phyloP scores from a whole-genome alignment of 2,888 invertebrate genomes.

The Tachina fera region DNA sequence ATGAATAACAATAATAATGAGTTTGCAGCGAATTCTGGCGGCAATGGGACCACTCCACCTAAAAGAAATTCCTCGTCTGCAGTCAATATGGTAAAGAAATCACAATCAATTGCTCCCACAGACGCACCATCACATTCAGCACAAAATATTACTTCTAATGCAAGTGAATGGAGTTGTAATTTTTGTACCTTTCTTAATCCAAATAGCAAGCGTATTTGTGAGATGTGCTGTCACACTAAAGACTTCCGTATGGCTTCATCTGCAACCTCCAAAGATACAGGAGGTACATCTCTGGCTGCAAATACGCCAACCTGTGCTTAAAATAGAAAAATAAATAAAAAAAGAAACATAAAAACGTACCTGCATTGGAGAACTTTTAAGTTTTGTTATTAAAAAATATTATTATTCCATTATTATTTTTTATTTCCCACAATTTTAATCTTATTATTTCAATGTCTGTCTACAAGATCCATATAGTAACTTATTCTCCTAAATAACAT shows the following conservation, averaged over 20 bases:
- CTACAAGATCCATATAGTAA: conserved; percentile 45
- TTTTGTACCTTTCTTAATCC: conserved; percentile 88
- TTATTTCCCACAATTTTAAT: conserved; percentile 11
- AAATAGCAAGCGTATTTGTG: conserved; percentile 85
- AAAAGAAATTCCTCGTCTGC: conserved; percentile 27
- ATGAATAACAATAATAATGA: conserved; percentile 62
- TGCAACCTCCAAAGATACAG: conserved; percentile 25
- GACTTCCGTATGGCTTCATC: conserved; percentile 81
- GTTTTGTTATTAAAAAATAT: conserved; percentile 47
- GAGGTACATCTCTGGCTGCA: conserved; percentile 24
- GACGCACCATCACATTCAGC: conserved; percentile 73
- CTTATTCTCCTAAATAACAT: conserved; percentile 35
- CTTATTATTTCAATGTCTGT: conserved; percentile 21
- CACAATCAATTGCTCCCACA: conserved; percentile 58
- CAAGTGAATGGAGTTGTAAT: conserved; percentile 86
- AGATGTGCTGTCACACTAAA: conserved; percentile 87
- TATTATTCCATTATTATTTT: conserved; percentile 7
- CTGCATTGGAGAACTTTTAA: conserved; percentile 61
- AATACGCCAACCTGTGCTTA: conserved; percentile 63
- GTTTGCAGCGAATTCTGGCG: conserved; percentile 15
- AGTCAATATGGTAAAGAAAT: conserved; percentile 35
- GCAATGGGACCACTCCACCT: conserved; percentile 17
- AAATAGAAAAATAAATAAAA: conserved; percentile 14
- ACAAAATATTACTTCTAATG: conserved; percentile 76
- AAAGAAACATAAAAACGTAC: conserved; percentile 63